Evolutionary conservation across 2,113 vertebrate species (phyloP), one percentile per base, ranked within the genome.

Genomic region (Fregata magnificens): DNA sequence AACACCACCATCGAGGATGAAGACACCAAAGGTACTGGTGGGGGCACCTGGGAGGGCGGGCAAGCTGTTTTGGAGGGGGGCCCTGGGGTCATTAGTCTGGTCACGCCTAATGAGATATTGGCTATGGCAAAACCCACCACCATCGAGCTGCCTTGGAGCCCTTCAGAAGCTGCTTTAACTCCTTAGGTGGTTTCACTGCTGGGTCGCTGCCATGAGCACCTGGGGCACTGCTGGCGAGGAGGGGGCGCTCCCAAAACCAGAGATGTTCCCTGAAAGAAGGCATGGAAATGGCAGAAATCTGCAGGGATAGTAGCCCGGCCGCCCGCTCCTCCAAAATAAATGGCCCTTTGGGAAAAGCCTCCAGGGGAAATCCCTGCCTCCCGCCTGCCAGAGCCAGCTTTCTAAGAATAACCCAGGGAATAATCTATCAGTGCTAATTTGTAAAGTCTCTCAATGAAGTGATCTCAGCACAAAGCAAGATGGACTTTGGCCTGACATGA

Each of bases 1-100:
- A 99, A 99, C 95, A 99, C 99, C 85, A 99, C 99, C 88, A 99
- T 99, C 0, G 99, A 99, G 96, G 99, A 99, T 1, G 99, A 99
- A 98, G 99, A 99, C 89, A 99, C 99, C 92, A 99, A 99, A 99
- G 99, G 99, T 99, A 98, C 24, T 3, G 29, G 92, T 4, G 3
- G 45, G 47, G 63, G 45, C 42, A 38, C 31, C 7, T 0, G 4
- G 74, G 67, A 72, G 45, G 52, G 66, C 0, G 19, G 91, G 55
- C 24, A 49, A 32, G 63, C 24, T 74, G 26, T 65, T 88, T 67
- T 2, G 7, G 53, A 73, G 19, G 34, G 50, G 10, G 25, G 10
- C 11, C 22, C 16, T 3, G 15, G 16, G 65, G 49, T 38, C 7
- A 0, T 70, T 55, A 70, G n/a, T 45, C 76, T 11, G 34, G 11